Evolutionary conservation across 2,797 vertebrate species (phyloP).

Genomic region (Myotis planiceps): DNA sequence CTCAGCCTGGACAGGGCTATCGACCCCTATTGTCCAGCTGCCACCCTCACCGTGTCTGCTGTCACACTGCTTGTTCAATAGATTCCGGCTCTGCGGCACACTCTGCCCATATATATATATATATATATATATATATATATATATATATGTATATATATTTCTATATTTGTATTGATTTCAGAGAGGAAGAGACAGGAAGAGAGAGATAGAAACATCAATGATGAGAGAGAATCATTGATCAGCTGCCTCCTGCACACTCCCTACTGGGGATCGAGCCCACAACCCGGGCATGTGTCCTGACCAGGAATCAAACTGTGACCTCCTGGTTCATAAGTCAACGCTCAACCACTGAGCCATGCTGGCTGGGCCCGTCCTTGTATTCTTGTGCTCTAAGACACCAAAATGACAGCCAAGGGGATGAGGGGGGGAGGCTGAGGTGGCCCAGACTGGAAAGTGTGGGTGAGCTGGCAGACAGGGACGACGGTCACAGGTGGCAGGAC

Average conservation of each 20-base stretch:
- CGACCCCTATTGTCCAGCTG: constrained; percentile 59
- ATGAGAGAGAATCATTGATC: no score
- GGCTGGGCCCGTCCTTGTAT: neutral
- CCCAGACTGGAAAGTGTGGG: neutral
- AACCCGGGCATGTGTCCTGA: no score
- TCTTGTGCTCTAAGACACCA: neutral
- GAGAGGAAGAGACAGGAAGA: no score
- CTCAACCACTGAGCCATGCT: no score
- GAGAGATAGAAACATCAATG: no score
- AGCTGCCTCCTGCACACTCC: no score
- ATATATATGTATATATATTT: no score
- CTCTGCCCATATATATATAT: neutral
- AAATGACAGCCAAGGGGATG: neutral
- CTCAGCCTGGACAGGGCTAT: constrained; percentile 24
- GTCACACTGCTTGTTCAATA: constrained; percentile 29
- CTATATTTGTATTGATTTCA: no score
- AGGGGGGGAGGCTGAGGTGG: neutral
- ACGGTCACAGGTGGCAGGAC: neutral
- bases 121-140: no score
- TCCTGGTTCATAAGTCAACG: no score
- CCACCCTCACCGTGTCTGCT: constrained; percentile 2
- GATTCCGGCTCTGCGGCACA: neutral
- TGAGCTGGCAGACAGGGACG: neutral
- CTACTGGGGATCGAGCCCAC: no score
- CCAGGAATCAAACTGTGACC: no score